These are phyloP conservation scores for Mormyrus iriodes DNA, from an alignment of 2,113 vertebrate species.

Conservation along the genomic window DNA sequence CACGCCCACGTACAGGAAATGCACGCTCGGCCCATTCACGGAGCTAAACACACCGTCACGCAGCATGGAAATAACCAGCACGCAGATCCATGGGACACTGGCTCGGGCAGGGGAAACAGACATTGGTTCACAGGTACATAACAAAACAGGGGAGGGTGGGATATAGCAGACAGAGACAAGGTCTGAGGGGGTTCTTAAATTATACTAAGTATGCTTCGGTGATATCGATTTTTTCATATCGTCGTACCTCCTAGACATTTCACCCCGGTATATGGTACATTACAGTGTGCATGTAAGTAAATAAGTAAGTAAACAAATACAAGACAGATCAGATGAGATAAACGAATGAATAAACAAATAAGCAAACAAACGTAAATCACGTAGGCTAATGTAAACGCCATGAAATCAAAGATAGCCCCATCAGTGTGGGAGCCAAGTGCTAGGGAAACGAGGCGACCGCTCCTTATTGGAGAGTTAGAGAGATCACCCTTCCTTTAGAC, in stretches of 20 bases:
- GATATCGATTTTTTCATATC: not conserved
- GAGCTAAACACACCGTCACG: not conserved
- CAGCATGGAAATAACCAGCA: not conserved
- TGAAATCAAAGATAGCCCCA: not conserved
- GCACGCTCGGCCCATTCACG: not conserved
- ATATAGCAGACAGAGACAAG: not conserved
- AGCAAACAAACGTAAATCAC: too few relatives aligned
- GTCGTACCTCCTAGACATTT: not conserved
- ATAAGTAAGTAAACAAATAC: too few relatives aligned
- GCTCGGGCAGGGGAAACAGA: not conserved
- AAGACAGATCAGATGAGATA: too few relatives aligned
- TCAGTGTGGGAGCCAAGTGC: not conserved
- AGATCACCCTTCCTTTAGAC: not conserved
- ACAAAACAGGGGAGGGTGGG: not conserved
- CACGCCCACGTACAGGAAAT: not conserved
- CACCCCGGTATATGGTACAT: not conserved
- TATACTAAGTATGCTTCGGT: not conserved
- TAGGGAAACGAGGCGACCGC: not conserved
- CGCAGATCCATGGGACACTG: not conserved
- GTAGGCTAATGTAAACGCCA: not conserved
- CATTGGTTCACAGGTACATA: not conserved
- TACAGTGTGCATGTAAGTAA: too few relatives aligned
- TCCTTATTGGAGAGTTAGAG: not conserved
- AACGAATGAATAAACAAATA: too few relatives aligned
- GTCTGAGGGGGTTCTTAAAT: not conserved